These are phyloP conservation scores for Pheosia gnoma DNA, from an alignment of 2,888 invertebrate genomes.

Conservation along the genomic window DNA sequence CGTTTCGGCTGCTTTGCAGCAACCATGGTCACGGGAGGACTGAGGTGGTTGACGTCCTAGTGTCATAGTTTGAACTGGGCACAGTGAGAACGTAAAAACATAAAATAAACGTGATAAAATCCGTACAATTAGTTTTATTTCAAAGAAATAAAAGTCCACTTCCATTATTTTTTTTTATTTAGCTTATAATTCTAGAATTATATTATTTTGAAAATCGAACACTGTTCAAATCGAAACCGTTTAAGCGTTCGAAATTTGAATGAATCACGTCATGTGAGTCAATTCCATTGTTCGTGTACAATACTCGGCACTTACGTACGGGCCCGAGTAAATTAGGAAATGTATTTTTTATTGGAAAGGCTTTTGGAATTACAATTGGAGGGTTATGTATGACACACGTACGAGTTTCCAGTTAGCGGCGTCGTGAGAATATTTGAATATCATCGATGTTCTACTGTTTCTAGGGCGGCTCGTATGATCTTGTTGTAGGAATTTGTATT, in stretches of 20 bases:
- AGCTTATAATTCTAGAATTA: not conserved
- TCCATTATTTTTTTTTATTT: too few species aligned
- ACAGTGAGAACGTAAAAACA: too few species aligned
- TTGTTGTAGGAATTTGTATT: conserved; percentile 26
- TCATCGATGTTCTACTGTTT: conserved; percentile 44
- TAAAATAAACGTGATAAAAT: too few species aligned
- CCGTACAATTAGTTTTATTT: too few species aligned
- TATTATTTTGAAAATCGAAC: conserved; percentile 35
- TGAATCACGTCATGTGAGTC: conserved; percentile 79
- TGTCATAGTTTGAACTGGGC: too few species aligned
- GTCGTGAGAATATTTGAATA: conserved; percentile 67
- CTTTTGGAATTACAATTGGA: conserved; percentile 75
- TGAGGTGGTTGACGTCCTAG: too few species aligned
- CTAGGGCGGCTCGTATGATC: conserved; percentile 34
- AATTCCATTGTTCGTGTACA: conserved; percentile 77
- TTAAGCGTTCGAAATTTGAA: conserved; percentile 65
- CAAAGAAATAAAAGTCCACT: conserved; percentile 7
- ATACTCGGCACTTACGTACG: conserved; percentile 60
- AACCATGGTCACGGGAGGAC: too few species aligned
- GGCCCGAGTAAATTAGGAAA: conserved; percentile 79
- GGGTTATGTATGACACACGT: conserved; percentile 68
- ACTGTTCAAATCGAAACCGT: conserved; percentile 39
- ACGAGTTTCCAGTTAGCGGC: conserved; percentile 66
- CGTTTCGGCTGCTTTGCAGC: too few species aligned
- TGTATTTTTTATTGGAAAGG: conserved; percentile 79